Evolutionary conservation across 2,888 invertebrate genomes (phyloP).

Genomic region (Phaonia tiefii): DNA sequence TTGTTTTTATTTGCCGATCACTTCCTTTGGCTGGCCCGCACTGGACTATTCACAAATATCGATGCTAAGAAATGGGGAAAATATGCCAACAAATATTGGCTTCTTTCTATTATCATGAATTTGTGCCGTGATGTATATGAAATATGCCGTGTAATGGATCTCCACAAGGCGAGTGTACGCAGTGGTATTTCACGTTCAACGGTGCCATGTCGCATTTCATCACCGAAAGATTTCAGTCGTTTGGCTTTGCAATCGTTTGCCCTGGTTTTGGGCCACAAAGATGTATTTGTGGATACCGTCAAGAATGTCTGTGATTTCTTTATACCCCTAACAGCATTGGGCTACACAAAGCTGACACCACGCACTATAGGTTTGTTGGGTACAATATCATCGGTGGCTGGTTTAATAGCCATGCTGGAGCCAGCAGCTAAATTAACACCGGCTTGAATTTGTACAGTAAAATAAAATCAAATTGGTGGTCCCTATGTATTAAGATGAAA

Average conservation of each 20-base stretch:
- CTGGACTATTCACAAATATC: conserved; percentile 84
- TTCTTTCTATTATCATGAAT: conserved; percentile 90
- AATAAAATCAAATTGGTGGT: too few species aligned
- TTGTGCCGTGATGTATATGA: conserved; percentile 92
- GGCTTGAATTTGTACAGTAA: too few species aligned
- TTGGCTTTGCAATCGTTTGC: conserved; percentile 74
- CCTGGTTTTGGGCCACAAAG: conserved; percentile 81
- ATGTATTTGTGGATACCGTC: conserved; percentile 89
- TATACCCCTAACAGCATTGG: conserved; percentile 91
- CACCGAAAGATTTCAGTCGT: conserved; percentile 72
- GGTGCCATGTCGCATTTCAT: conserved; percentile 72
- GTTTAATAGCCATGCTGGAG: conserved; percentile 87
- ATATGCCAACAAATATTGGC: conserved; percentile 90
- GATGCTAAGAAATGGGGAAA: conserved; percentile 89
- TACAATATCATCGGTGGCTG: conserved; percentile 89
- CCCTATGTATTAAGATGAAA: neutral
- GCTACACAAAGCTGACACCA: conserved; percentile 88
- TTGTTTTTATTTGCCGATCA: conserved; percentile 92
- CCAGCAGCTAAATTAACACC: conserved; percentile 90
- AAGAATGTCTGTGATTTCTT: conserved; percentile 94
- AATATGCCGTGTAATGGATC: conserved; percentile 84
- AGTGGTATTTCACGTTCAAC: conserved; percentile 75
- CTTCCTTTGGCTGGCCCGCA: conserved; percentile 90
- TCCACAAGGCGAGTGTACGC: conserved; percentile 81
- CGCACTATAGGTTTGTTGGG: conserved; percentile 90